Conservation (phyloP, 2,113 vertebrate species). For the Apodemus speciosus region DNA sequence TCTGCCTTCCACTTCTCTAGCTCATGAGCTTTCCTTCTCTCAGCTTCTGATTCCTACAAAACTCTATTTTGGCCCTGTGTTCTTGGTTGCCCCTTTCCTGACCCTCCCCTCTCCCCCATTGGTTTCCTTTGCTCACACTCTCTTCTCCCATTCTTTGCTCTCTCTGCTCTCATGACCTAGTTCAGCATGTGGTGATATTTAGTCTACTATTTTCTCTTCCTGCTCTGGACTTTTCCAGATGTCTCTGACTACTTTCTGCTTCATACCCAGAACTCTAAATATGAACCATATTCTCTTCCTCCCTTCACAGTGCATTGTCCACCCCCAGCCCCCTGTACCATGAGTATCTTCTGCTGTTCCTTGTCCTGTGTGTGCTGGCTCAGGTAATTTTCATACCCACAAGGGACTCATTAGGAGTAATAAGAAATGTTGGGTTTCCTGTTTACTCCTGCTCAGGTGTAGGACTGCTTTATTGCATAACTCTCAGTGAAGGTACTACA, state of each 20-base stretch:
- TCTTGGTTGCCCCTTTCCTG: neutral
- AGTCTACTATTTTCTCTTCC: neutral
- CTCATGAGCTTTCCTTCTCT: neutral
- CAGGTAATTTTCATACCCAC: neutral
- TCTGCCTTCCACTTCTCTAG: neutral
- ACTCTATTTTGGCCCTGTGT: neutral
- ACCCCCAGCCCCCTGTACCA: neutral
- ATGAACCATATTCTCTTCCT: neutral
- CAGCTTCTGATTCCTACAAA: neutral
- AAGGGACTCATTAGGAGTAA: neutral
- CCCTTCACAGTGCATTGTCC: neutral
- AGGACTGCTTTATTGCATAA: neutral
- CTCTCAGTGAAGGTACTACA: neutral
- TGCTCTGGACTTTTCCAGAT: neutral
- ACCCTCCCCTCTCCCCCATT: rapidly evolving
- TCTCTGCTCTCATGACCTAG: neutral
- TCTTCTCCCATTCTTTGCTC: neutral
- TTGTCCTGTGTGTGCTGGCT: neutral
- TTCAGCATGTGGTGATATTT: neutral
- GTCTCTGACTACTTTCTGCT: neutral
- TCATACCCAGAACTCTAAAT: neutral
- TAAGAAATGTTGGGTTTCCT: neutral
- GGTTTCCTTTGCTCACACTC: neutral
- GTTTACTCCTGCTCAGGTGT: neutral
- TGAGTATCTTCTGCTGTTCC: neutral